phyloP scores from a whole-genome alignment of 2,113 vertebrate genomes.

The Gorilla gorilla region DNA sequence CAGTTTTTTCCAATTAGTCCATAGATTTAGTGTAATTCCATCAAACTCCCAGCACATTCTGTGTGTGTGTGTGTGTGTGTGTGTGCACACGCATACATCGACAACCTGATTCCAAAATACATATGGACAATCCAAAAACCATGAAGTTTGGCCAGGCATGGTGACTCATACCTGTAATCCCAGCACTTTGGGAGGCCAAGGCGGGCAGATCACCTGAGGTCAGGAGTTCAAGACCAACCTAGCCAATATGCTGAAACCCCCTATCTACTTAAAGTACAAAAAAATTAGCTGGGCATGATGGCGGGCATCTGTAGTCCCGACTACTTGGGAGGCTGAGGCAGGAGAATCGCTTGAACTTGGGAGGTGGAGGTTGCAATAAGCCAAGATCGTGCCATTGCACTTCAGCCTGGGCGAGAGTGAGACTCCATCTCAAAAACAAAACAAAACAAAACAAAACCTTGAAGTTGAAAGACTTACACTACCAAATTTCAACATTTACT shows the following conservation, averaged over 20 bases:
- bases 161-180: background rate
- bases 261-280: too few species aligned
- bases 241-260: background rate
- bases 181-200: background rate
- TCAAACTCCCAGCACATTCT: background rate
- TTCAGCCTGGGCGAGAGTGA: background rate
- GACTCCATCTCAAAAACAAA: background rate
- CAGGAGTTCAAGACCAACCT: background rate
- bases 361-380: background rate
- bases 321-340: background rate
- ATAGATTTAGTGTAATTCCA: background rate
- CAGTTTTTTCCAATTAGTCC: background rate
- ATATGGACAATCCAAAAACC: background rate
- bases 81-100: background rate
- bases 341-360: background rate
- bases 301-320: background rate
- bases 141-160: background rate
- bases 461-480: background rate
- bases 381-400: too few species aligned
- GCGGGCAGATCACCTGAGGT: background rate
- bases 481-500: background rate
- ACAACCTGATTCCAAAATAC: background rate
- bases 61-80: background rate
- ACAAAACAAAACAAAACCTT: background rate
- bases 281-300: background rate